phyloP scores from a whole-genome alignment of 1,140 invertebrate genomes.

The Drosophila biarmipes region DNA sequence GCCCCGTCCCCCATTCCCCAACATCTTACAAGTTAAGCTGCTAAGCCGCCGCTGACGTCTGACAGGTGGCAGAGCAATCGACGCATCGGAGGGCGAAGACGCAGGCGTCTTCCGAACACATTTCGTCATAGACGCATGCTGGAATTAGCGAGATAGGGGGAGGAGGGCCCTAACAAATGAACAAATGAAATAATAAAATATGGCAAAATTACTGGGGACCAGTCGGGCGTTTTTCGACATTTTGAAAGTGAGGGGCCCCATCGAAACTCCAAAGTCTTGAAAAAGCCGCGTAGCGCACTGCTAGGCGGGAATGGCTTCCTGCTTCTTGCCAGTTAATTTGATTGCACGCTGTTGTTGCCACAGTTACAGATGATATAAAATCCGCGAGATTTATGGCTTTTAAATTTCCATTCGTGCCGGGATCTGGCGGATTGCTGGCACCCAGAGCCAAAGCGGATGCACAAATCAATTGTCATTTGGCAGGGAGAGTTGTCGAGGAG shows the following conservation, averaged over 20 bases:
- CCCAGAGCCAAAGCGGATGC: slow-evolving; percentile 44
- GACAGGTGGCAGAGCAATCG: slow-evolving; percentile 61
- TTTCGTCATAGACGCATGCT: slow-evolving; percentile 69
- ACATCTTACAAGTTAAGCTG: slow-evolving; percentile 48
- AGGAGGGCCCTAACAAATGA: too few relatives aligned
- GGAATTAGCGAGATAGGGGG: too few relatives aligned
- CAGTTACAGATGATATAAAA: slow-evolving; percentile 54
- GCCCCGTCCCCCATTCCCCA: too few relatives aligned
- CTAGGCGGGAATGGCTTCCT: slow-evolving; percentile 16
- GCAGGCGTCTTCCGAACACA: slow-evolving; percentile 39
- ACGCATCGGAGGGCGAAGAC: slow-evolving; percentile 5
- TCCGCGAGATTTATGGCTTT: slow-evolving; percentile 69
- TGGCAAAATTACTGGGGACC: too few relatives aligned
- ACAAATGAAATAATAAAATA: too few relatives aligned
- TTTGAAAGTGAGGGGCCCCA: too few relatives aligned
- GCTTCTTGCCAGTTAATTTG: slow-evolving; percentile 52
- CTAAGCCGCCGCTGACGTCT: slow-evolving; percentile 66
- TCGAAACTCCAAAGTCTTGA: not conserved
- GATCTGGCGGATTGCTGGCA: slow-evolving; percentile 45
- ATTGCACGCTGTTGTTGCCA: slow-evolving; percentile 50
- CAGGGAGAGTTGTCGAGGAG: not conserved
- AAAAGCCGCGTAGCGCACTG: slow-evolving; percentile 1
- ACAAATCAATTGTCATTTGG: slow-evolving; percentile 62
- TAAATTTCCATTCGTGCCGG: slow-evolving; percentile 66
- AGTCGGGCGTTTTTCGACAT: too few relatives aligned